Base-by-base conservation (phyloP, 2,888 invertebrate species). In the Hartigia nigra region DNA sequence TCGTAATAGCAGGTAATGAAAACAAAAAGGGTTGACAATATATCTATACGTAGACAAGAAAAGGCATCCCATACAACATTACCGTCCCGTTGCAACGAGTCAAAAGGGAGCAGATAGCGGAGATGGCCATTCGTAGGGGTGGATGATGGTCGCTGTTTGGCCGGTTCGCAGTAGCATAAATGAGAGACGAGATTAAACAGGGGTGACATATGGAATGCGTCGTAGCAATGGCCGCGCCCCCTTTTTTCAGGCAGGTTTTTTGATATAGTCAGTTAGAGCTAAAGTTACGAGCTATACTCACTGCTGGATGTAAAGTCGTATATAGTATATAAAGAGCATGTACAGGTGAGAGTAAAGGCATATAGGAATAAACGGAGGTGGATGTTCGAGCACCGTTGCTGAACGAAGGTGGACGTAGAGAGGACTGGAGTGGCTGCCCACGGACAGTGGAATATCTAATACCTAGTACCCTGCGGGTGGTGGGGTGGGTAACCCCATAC, bases 151-250 rank as follows among this genome's bases (percentile, higher is more conserved):
- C 72, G 83, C 80, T 86, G 87, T 86, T 86, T 83, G 87, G 83
- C 84, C 88, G 87, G 87, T 90, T 89, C 86, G 84, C 89, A 89
- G 85, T 85, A 84, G 88, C 88, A 88, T 89, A 89, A 90, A 90
- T 89, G 90, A 90, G 89, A 86, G 85, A 85, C 87, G 88, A 90
- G 90, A 90, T 89, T 90, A 90, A 90, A 87, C 89, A 78, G 84
- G 85, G 82, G 82, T 81, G 82, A 88, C 85, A 85, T 86, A 87
- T 83, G 86, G 84, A 83, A 82, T 81, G 84, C 80, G 87, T 82
- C 79, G 79, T 79, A 31, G n/a, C 34, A 12, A 12, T 23, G 37
- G 74, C 69, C 78, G 78, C 78, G 78, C 76, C 78, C 76, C 79
- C 76, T 79, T 76, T 55, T 76, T 78, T 78, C 72, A 76, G 55